Conservation (phyloP, 2,888 invertebrate genomes). For the Drosophila lacicola region DNA sequence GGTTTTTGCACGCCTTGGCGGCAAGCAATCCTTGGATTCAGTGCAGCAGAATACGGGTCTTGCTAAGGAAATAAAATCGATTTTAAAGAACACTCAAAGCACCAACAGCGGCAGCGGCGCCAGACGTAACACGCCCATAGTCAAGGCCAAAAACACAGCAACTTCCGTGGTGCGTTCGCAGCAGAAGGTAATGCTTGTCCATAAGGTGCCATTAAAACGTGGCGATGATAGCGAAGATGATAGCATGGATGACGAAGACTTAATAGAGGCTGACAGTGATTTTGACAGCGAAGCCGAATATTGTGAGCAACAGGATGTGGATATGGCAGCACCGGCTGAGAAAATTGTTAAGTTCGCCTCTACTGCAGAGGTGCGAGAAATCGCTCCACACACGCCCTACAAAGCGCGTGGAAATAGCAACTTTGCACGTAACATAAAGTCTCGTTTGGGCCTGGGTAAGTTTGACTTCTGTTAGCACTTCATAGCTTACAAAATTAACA, state of each 20-base stretch:
- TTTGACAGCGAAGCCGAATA: slow-evolving; percentile 50
- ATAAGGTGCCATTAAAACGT: slow-evolving; percentile 83
- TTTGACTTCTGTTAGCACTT: background rate
- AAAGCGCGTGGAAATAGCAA: slow-evolving; percentile 58
- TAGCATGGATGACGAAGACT: slow-evolving; percentile 64
- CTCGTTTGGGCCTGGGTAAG: slow-evolving; percentile 76
- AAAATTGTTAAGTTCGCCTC: slow-evolving; percentile 85
- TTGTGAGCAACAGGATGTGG: slow-evolving; percentile 30
- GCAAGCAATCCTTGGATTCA: slow-evolving; percentile 58
- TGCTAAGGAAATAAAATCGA: slow-evolving; percentile 81
- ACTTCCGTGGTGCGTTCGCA: slow-evolving; percentile 53
- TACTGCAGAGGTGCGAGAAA: slow-evolving; percentile 85
- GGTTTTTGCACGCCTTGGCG: slow-evolving; percentile 84
- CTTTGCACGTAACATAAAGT: slow-evolving; percentile 68
- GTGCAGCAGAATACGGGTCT: slow-evolving; percentile 40
- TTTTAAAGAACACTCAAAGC: slow-evolving; percentile 76
- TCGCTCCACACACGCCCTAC: slow-evolving; percentile 69
- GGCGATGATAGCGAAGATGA: slow-evolving; percentile 74
- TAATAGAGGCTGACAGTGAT: slow-evolving; percentile 54
- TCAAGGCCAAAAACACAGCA: slow-evolving; percentile 70
- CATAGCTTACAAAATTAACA: background rate
- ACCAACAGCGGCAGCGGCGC: slow-evolving; percentile 10
- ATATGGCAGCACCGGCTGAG: slow-evolving; percentile 61
- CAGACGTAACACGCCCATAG: slow-evolving; percentile 57
- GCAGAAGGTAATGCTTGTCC: slow-evolving; percentile 84